A percentile compares a stretch with the other conserved stretches of the same genome.
These are phyloP conservation scores for Chaetodon trifascialis DNA, from an alignment of 2,113 vertebrate genomes.

Conservation along the genomic window DNA sequence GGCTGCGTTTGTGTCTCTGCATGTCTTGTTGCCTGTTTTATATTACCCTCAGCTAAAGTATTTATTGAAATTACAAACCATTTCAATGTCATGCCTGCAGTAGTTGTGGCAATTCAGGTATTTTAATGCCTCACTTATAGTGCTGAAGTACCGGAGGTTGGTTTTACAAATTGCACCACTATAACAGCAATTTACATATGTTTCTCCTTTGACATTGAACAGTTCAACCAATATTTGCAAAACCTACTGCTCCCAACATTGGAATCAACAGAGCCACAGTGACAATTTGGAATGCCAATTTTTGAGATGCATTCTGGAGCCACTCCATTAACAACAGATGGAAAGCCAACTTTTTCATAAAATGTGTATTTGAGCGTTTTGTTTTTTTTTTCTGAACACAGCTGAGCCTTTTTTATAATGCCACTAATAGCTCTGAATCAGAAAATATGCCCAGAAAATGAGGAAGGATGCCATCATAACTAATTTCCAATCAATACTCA, in stretches of 20 bases:
- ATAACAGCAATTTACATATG: conserved; percentile 36
- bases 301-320: conserved; percentile 54
- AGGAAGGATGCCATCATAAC: conserved; percentile 27
- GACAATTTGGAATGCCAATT: conserved; percentile 51
- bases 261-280: conserved; percentile 27
- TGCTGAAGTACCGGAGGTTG: not conserved
- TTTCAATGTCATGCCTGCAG: not conserved
- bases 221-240: conserved; percentile 60
- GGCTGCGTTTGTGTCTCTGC: not conserved
- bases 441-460: conserved; percentile 43
- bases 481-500: conserved; percentile 10
- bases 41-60: conserved; percentile 9
- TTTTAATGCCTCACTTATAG: conserved; percentile 27
- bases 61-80: conserved; percentile 24
- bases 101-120: not conserved
- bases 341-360: conserved; percentile 58
- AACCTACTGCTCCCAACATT: conserved; percentile 40
- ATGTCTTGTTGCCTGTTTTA: not conserved
- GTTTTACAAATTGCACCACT: conserved; percentile 12
- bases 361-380: conserved; percentile 22
- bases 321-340: conserved; percentile 59
- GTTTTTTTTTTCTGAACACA: conserved; percentile 15
- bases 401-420: conserved; percentile 39
- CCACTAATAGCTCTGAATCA: conserved; percentile 39
- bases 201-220: conserved; percentile 59